Conservation (phyloP, 2,888 invertebrate genomes). For the Ennomos erosarius region DNA sequence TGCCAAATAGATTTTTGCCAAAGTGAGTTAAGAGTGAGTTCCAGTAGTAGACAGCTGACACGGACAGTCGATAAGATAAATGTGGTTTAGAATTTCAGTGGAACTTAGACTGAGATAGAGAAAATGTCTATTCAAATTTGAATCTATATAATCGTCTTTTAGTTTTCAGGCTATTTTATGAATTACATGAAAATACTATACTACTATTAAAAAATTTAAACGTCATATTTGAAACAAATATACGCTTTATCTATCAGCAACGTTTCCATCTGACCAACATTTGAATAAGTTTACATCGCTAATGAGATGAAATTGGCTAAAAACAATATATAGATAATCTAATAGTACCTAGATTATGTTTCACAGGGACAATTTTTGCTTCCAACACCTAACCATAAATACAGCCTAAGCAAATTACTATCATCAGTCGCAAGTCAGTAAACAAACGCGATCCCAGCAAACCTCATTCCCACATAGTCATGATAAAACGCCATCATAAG, state of each 20-base stretch:
- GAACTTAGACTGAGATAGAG: slow-evolving; percentile 61
- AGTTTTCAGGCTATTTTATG: no score
- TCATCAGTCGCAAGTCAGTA: slow-evolving; percentile 26
- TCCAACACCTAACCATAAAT: neutral
- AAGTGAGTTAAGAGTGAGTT: slow-evolving; percentile 38
- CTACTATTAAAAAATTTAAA: no score
- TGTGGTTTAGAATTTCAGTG: slow-evolving; percentile 69
- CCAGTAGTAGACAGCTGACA: slow-evolving; percentile 47
- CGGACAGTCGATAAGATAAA: slow-evolving; percentile 70
- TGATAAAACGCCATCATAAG: slow-evolving; percentile 79
- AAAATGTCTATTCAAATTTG: slow-evolving; percentile 43
- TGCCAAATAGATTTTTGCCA: neutral
- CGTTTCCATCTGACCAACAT: no score
- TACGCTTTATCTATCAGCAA: no score
- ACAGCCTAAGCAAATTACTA: slow-evolving; percentile 5
- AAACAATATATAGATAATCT: no score
- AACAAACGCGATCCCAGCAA: slow-evolving; percentile 48
- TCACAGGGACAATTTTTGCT: neutral
- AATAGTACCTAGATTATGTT: no score
- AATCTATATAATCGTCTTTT: no score
- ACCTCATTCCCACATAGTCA: slow-evolving; percentile 58
- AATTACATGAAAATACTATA: no score
- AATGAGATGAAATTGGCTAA: no score
- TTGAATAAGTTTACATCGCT: no score
- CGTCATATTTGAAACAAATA: no score